Base-by-base conservation (phyloP, 2,888 invertebrate genomes). In the Myopa tessellatipennis region DNA sequence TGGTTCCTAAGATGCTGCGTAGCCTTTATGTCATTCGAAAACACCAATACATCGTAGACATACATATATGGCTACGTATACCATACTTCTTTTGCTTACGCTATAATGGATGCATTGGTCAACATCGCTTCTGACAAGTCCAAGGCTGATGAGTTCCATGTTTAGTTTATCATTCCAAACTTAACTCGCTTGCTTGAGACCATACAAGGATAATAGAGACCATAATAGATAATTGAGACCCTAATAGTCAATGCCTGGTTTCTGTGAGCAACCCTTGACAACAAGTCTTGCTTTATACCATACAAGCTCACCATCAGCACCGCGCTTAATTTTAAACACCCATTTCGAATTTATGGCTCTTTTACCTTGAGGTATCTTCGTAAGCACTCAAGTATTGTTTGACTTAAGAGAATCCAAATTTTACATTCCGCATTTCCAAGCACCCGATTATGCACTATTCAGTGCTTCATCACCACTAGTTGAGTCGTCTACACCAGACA, bases 11-110 rank as follows among this genome's bases (percentile, higher is more conserved):
- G n/a, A n/a, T n/a, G n/a, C n/a, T n/a, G n/a, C n/a, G n/a, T n/a
- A n/a, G n/a, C n/a, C n/a, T n/a, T n/a, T n/a, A n/a, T 12, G 45
- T 77, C 69, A 10, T 79, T 79, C 16, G 72, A 77, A 63, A 78
- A 77, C 4, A 78, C 71, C 68, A 79, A 12, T 18, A 79, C 79
- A 16, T 78, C 78, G 60, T 79, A 79, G 78, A n/a, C n/a, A n/a
- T n/a, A n/a, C n/a, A 69, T 77, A 77, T 60, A 76, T 78, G 14
- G 77, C 71, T 10, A 74, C 34, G 63, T 76, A 74, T 74, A 79
- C 52, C 63, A 77, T 72, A 36, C 75, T 68, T 18, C 5, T 52
- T 60, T 52, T 67, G 70, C 61, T 74, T 58, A 38, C 50, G 72
- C 7, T 68, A 78, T 55, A 78, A 40, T 68, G 78, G n/a, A 80